Evolutionary conservation across 2,113 vertebrate genomes (phyloP), one percentile per base, ranked within the genome.

Genomic region (Paralichthys olivaceus): DNA sequence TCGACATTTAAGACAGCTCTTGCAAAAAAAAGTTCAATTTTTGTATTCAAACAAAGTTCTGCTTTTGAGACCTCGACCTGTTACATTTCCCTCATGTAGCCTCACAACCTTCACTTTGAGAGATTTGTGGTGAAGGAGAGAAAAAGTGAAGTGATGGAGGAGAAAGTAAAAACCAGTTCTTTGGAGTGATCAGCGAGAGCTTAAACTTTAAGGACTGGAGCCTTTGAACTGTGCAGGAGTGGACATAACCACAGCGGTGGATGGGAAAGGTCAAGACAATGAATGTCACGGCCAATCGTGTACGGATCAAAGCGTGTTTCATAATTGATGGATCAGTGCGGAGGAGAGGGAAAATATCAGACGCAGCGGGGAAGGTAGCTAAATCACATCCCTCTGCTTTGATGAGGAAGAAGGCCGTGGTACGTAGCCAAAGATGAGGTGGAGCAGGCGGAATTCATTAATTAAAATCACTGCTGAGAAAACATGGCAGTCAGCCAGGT

Each of bases 271-370:
- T 66, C 72, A 75, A 70, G 73, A 51, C 49, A 60, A 68, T 47
- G 57, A 79, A 78, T 56, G 84, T 73, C 84, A 61, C 12, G 20
- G 72, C 55, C 53, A 71, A 78, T 69, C 59, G 34, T 72, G 72
- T 63, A 29, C 2, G n/a, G 77, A 91, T 87, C 86, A 77, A 87
- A 87, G 84, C 28, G 1, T 2, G 47, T 68, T 78, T 72, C 28
- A 4, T 80, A 67, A 80, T 57, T 80, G 81, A 87, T 75, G 70
- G 80, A 81, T 84, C 66, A 53, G 43, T 14, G 51, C 15, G 0
- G 79, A 72, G 49, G 71, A 78, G 67, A 71, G 69, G 1, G 65
- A 47, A 68, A 67, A 78, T 22, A 53, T 53, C 49, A 53, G 49
- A 53, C 67, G 2, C 69, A 32, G 71, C 12, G 2, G 59, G 70